A percentile compares a stretch with the other conserved stretches of the same genome.
Evolutionary conservation across 2,888 invertebrate genomes (phyloP).

Genomic region (Dioctria linearis): DNA sequence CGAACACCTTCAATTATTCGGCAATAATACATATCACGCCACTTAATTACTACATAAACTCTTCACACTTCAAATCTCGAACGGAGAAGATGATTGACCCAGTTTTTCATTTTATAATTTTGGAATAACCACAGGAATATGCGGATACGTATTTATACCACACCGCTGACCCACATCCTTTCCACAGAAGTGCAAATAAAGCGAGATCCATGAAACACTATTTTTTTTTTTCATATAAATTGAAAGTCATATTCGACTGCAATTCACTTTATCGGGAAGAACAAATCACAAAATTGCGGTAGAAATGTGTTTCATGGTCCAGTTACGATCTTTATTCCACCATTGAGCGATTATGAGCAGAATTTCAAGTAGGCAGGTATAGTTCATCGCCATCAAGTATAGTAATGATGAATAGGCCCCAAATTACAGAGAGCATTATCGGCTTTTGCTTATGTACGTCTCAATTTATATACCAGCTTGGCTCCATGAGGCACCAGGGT

Average conservation of each 20-base stretch:
- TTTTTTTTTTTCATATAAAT: not conserved
- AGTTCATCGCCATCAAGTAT: constrained; percentile 49
- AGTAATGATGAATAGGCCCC: constrained; percentile 21
- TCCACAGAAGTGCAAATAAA: not conserved
- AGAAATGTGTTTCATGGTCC: constrained; percentile 51
- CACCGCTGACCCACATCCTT: not conserved
- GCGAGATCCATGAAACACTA: not conserved
- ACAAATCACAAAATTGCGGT: constrained; percentile 42
- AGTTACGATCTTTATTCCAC: constrained; percentile 41
- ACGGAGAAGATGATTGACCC: not conserved
- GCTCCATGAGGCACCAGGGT: too few species aligned
- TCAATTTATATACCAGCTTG: too few species aligned
- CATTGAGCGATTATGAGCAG: constrained; percentile 24
- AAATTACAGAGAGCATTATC: constrained; percentile 18
- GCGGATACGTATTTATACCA: not conserved
- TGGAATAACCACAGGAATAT: not conserved
- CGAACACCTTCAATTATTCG: too few species aligned
- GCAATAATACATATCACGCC: too few species aligned
- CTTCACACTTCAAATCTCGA: too few species aligned
- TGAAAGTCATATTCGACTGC: not conserved
- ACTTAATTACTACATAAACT: too few species aligned
- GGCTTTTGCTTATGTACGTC: not conserved
- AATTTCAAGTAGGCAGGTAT: constrained; percentile 4
- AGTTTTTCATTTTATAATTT: not conserved
- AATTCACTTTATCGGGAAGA: constrained; percentile 38